phyloP scores from a whole-genome alignment of 2,113 vertebrate species.

The Scartelaos histophorus region DNA sequence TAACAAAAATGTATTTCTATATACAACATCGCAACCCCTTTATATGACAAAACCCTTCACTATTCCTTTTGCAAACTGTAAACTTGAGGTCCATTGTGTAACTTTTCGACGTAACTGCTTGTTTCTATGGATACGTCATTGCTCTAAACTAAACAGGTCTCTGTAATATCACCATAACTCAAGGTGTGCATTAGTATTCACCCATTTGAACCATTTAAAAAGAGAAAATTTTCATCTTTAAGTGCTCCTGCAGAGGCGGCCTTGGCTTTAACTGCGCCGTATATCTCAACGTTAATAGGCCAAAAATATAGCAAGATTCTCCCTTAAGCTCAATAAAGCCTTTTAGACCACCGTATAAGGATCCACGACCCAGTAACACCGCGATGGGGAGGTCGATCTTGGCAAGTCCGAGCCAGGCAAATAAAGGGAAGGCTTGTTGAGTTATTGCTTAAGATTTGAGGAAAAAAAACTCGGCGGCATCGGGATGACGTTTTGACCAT shows the following conservation, averaged over 20 bases:
- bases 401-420: conserved; percentile 32
- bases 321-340: conserved; percentile 40
- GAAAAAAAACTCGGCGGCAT: conserved; percentile 55
- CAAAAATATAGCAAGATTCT: conserved; percentile 33
- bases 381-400: conserved; percentile 39
- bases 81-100: not conserved
- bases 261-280: conserved; percentile 26
- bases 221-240: conserved; percentile 14
- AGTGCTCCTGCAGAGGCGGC: conserved; percentile 19
- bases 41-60: not conserved
- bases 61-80: not conserved
- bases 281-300: conserved; percentile 23
- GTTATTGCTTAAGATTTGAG: conserved; percentile 59
- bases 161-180: not conserved
- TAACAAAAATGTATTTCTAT: not conserved
- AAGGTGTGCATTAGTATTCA: not conserved
- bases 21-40: not conserved
- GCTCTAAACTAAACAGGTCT: no score
- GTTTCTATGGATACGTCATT: no score
- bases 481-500: conserved; percentile 78
- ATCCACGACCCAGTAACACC: conserved; percentile 32
- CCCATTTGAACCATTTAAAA: not conserved
- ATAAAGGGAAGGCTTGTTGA: conserved; percentile 75
- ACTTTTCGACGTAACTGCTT: no score
- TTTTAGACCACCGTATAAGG: conserved; percentile 51